A percentile compares a stretch with the other conserved stretches of the same genome.
Conservation (phyloP, 2,797 vertebrate species). For the Cynopterus sphinx region DNA sequence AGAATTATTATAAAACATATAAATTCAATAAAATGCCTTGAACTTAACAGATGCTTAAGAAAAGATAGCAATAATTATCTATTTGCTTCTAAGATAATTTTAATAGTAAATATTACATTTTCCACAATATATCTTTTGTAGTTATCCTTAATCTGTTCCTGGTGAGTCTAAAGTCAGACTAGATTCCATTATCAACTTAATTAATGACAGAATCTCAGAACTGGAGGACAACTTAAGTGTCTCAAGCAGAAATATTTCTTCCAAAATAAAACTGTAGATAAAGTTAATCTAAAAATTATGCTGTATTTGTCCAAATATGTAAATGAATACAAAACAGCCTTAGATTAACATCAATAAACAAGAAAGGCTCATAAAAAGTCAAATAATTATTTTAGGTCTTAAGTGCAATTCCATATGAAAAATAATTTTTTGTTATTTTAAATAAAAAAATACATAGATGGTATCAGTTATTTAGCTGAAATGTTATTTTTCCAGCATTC, state of each 20-base stretch:
- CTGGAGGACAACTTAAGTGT: not conserved
- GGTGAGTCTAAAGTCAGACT: not conserved
- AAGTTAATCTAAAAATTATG: slow-evolving; percentile 33
- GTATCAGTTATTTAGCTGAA: not conserved
- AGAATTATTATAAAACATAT: not conserved
- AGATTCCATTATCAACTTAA: slow-evolving; percentile 3
- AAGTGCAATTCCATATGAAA: not conserved
- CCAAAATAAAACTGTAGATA: slow-evolving; percentile 13
- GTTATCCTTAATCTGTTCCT: not conserved
- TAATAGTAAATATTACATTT: not conserved
- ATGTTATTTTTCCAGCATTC: not conserved
- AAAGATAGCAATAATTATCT: not conserved
- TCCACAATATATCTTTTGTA: not conserved
- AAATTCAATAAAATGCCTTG: not conserved
- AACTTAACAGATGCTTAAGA: not conserved
- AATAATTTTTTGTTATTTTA: not conserved
- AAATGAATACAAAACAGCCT: not conserved
- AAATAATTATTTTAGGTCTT: not conserved
- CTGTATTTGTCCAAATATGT: not conserved
- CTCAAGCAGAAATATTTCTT: not conserved
- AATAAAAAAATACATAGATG: not conserved
- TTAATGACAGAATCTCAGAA: not conserved
- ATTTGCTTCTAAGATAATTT: slow-evolving; percentile 14
- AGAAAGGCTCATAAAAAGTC: slow-evolving; percentile 9
- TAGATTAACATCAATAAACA: not conserved